Evolutionary conservation across 1,140 invertebrate genomes (phyloP).

Genomic region (Dendrolimus punctatus): DNA sequence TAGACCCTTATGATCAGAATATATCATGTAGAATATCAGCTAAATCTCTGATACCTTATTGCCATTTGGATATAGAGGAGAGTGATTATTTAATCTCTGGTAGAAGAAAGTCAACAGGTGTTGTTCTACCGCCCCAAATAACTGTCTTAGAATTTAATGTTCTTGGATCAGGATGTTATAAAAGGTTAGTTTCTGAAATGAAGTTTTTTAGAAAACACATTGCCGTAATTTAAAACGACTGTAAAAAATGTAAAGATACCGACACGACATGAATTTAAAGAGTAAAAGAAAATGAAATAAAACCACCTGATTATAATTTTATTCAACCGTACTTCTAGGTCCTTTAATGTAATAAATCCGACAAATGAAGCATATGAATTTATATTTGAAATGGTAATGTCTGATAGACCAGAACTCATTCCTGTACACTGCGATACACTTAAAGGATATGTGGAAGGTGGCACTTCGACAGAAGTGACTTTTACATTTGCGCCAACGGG

Average conservation of each 20-base stretch:
- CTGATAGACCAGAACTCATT: conserved; percentile 41
- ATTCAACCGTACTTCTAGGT: conserved; percentile 16
- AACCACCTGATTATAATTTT: too few relatives aligned
- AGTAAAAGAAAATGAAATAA: too few relatives aligned
- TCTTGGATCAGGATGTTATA: conserved; percentile 64
- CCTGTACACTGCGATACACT: conserved; percentile 55
- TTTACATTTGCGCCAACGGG: conserved; percentile 57
- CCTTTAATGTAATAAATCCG: conserved; percentile 55
- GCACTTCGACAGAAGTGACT: conserved; percentile 47
- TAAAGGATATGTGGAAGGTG: conserved; percentile 55
- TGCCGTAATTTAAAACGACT: neutral
- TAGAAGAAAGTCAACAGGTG: conserved; percentile 46
- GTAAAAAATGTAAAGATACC: too few relatives aligned
- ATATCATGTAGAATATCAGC: conserved; percentile 46
- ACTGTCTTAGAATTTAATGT: conserved; percentile 70
- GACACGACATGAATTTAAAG: too few relatives aligned
- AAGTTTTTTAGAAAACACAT: conserved; percentile 1
- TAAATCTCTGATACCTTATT: conserved; percentile 69
- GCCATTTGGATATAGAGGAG: conserved; percentile 70
- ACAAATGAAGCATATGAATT: conserved; percentile 54
- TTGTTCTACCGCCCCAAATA: conserved; percentile 43
- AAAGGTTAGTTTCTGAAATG: conserved; percentile 35
- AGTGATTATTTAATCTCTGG: conserved; percentile 68
- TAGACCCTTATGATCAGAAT: conserved; percentile 54
- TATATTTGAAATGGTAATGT: conserved; percentile 52